Conservation (phyloP, 2,888 invertebrate species). For the Noctua comes region DNA sequence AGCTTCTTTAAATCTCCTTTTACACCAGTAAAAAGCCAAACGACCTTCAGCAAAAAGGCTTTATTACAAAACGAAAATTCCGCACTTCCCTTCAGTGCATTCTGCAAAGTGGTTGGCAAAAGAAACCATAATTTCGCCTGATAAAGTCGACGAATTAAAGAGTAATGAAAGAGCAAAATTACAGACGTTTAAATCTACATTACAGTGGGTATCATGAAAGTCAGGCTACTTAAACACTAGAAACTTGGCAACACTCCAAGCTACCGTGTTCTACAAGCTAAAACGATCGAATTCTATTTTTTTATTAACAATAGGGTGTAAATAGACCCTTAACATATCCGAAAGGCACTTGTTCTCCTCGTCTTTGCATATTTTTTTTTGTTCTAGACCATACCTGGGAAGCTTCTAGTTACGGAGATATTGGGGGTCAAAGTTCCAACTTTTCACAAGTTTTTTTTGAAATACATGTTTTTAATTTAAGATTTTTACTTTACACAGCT, state of each 20-base stretch:
- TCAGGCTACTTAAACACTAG: constrained; percentile 69
- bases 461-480: no score
- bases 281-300: constrained; percentile 61
- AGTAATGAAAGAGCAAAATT: constrained; percentile 61
- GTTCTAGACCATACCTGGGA: no score
- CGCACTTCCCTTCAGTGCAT: constrained; percentile 18
- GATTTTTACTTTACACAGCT: no score
- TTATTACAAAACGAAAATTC: constrained; percentile 38
- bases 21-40: constrained; percentile 20
- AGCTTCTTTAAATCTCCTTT: constrained; percentile 10
- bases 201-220: constrained; percentile 68
- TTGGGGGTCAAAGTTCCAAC: no score
- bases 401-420: no score
- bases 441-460: no score
- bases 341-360: no score
- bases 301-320: constrained; percentile 22
- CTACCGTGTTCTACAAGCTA: constrained; percentile 69
- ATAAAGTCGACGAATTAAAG: constrained; percentile 62
- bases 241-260: constrained; percentile 75
- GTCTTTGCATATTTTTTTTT: no score
- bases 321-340: no score
- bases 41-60: constrained; percentile 15
- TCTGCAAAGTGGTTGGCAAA: constrained; percentile 50
- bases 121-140: constrained; percentile 57
- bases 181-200: constrained; percentile 66